Evolutionary conservation across 2,888 invertebrate genomes (phyloP), one percentile per base, ranked within the genome.

Genomic region (Drosophila koepferae): DNA sequence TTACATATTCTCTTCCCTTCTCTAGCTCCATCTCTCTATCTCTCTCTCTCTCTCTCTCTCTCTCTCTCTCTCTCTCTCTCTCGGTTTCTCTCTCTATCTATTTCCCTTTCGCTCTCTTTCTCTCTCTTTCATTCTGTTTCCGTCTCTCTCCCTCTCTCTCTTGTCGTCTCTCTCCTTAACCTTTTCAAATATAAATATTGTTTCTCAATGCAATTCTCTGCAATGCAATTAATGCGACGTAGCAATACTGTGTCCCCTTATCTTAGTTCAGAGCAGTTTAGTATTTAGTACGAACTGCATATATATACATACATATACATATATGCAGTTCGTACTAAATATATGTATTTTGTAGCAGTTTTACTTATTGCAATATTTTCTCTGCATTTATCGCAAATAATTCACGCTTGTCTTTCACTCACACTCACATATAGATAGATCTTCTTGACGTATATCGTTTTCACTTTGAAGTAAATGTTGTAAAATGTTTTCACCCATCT

Each of bases 401-500:
- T 31, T 56, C 43, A 16, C 41, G 20, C 31, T 34, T 58, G 1
- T 23, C 56, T 16, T 16, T 44, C 44, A 36, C 16, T 34, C 40
- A 40, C 16, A 16, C 12, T 28, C 28, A 28, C 28, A 28, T 6
- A 28, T 28, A n/a, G 2, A 43, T 0, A 12, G 31, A 3, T 2
- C 6, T 7, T 51, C n/a, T 23, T 28, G 28, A 28, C 36, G 5
- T 38, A 49, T 49, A 28, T 55, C 3, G 6, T 23, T 28, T 36
- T 54, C 10, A 23, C 43, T 20, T 43, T 54, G 18, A 43, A 62
- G 31, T 41, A 55, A 55, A 40, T 44, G 43, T 49, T 23, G 48
- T 31, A 43, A 38, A 28, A 20, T 18, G 49, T 62, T 67, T 62
- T 63, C 14, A 23, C 0, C 8, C 8, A 8, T 28, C 40, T 3